Evolutionary conservation across 1,140 invertebrate genomes (phyloP).

Genomic region (Hycleus phaleratus): DNA sequence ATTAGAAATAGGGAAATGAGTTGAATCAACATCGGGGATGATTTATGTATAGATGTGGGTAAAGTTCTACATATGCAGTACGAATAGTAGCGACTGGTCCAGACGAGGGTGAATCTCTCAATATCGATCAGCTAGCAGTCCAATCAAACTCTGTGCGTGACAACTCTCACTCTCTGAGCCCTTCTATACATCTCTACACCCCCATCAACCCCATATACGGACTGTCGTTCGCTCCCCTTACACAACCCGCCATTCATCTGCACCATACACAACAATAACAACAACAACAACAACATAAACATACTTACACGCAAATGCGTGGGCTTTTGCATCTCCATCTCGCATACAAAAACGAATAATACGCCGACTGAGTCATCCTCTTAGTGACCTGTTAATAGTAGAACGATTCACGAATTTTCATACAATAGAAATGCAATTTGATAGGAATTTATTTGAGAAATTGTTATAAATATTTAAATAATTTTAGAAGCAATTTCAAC

Average conservation of each 20-base stretch:
- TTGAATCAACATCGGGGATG: not conserved
- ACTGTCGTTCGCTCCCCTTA: not conserved
- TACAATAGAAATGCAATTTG: too few relatives aligned
- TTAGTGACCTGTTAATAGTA: too few relatives aligned
- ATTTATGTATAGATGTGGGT: conserved; percentile 16
- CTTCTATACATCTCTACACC: conserved; percentile 23
- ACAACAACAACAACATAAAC: conserved; percentile 14
- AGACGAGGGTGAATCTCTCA: conserved; percentile 38
- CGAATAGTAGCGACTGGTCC: conserved; percentile 24
- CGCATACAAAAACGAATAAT: conserved; percentile 4
- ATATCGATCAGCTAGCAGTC: conserved; percentile 39
- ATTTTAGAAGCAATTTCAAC: conserved; percentile 10
- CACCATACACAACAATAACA: not conserved
- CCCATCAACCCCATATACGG: conserved; percentile 18
- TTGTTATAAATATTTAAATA: conserved; percentile 10
- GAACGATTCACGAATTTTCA: too few relatives aligned
- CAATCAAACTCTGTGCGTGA: conserved; percentile 41
- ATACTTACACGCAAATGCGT: conserved; percentile 14
- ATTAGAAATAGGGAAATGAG: conserved; percentile 10
- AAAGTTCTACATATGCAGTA: conserved; percentile 25
- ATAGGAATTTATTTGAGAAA: not conserved
- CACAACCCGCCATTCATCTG: conserved; percentile 20
- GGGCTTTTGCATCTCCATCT: conserved; percentile 5
- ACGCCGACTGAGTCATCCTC: not conserved
- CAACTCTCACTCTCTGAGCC: conserved; percentile 39